A percentile compares a stretch with the other conserved stretches of the same genome.
These are phyloP conservation scores for Leptopilina syphax DNA, from an alignment of 2,888 invertebrate species.

Conservation along the genomic window DNA sequence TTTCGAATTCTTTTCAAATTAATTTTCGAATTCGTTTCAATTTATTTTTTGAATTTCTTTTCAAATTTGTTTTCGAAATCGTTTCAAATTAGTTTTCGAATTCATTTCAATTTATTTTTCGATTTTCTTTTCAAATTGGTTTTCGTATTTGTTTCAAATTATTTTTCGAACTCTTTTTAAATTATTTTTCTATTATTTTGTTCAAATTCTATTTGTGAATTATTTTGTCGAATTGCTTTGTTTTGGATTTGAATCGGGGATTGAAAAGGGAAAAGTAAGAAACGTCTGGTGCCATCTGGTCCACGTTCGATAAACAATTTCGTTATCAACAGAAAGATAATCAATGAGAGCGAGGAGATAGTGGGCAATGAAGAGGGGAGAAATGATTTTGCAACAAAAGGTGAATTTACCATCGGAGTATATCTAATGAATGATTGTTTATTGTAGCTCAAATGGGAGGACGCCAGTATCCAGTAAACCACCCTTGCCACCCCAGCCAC, in stretches of 20 bases:
- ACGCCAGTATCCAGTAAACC: constrained; percentile 74
- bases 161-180: no score
- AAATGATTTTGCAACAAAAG: background rate
- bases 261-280: background rate
- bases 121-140: no score
- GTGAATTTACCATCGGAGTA: constrained; percentile 1
- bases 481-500: constrained; percentile 72
- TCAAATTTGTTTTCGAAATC: no score
- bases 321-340: constrained; percentile 6
- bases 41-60: no score
- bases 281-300: constrained; percentile 14
- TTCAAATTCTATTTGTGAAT: background rate
- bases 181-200: no score
- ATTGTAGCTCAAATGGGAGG: constrained; percentile 71
- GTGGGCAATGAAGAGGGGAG: no score
- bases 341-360: background rate
- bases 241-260: background rate
- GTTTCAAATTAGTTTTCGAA: no score
- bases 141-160: no score
- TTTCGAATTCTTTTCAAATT: no score
- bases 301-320: background rate
- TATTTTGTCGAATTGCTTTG: background rate
- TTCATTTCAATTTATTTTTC: no score
- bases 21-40: no score
- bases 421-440: constrained; percentile 45